A percentile compares a stretch with the other conserved stretches of the same genome.
Evolutionary conservation across 2,888 invertebrate species (phyloP).

Genomic region (Cybosia mesomella): DNA sequence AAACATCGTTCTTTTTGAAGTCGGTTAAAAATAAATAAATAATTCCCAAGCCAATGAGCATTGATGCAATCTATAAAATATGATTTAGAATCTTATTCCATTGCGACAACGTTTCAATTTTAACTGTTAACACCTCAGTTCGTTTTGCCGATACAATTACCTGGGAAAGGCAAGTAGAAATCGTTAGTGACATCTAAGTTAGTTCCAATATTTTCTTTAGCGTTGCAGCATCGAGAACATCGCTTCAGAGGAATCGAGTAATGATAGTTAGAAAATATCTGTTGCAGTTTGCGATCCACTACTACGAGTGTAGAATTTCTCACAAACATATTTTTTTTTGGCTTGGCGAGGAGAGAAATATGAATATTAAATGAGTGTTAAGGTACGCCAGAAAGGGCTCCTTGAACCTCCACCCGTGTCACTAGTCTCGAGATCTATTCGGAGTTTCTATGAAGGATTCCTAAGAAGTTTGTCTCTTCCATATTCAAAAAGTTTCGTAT

Average conservation of each 20-base stretch:
- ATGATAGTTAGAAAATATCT: constrained; percentile 32
- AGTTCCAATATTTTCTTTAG: constrained; percentile 36
- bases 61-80: constrained; percentile 1
- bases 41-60: background rate
- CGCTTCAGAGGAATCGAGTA: constrained; percentile 32
- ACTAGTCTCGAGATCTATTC: too few relatives aligned
- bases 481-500: too few relatives aligned
- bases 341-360: too few relatives aligned
- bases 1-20: background rate
- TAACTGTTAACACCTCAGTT: constrained; percentile 17
- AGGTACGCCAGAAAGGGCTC: too few relatives aligned
- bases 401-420: too few relatives aligned
- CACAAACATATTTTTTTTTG: too few relatives aligned
- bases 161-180: constrained; percentile 21
- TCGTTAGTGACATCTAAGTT: constrained; percentile 34
- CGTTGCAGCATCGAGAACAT: constrained; percentile 24
- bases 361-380: too few relatives aligned
- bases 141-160: constrained; percentile 25
- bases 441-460: too few relatives aligned
- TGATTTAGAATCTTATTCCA: constrained; percentile 13
- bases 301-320: constrained; percentile 30
- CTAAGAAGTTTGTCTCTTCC: too few relatives aligned
- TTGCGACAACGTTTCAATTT: constrained; percentile 17
- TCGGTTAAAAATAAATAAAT: background rate
- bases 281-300: constrained; percentile 22